Conservation (phyloP, 2,888 invertebrate species). For the Branchinecta sandiegonensis region DNA sequence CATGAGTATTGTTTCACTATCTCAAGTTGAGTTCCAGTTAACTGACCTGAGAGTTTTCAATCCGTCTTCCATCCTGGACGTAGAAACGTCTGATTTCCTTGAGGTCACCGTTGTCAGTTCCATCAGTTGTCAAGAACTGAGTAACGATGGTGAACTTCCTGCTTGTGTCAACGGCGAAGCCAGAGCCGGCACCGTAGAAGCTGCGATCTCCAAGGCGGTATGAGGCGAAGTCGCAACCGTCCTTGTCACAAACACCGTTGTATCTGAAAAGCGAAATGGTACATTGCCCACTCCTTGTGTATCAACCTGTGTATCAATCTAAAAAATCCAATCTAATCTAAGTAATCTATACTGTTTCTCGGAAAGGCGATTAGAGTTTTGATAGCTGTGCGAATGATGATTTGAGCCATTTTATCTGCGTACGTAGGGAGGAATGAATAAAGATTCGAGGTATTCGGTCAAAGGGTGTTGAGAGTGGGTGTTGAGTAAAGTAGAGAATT, state of each 20-base stretch:
- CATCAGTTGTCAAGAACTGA: constrained; percentile 26
- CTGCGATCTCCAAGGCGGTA: constrained; percentile 24
- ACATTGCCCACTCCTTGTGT: no score
- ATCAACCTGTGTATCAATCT: no score
- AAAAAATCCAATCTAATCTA: no score
- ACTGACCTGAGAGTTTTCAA: constrained; percentile 24
- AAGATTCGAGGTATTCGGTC: no score
- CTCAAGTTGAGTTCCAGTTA: neutral
- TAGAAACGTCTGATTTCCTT: constrained; percentile 25
- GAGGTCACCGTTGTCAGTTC: constrained; percentile 26
- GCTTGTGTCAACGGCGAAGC: constrained; percentile 24
- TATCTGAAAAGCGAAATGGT: constrained; percentile 19
- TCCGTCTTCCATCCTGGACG: constrained; percentile 24
- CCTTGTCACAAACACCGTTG: constrained; percentile 27
- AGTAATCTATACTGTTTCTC: no score
- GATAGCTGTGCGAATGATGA: no score
- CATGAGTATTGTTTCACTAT: no score
- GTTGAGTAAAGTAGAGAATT: no score
- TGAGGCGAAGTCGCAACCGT: constrained; percentile 26
- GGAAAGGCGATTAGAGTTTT: no score
- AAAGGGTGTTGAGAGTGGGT: no score
- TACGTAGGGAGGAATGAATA: no score
- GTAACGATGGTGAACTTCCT: constrained; percentile 25
- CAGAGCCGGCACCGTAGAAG: constrained; percentile 25
- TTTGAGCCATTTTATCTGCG: no score